Conservation (phyloP, 2,797 vertebrate species). For the Decapterus maruadsi region DNA sequence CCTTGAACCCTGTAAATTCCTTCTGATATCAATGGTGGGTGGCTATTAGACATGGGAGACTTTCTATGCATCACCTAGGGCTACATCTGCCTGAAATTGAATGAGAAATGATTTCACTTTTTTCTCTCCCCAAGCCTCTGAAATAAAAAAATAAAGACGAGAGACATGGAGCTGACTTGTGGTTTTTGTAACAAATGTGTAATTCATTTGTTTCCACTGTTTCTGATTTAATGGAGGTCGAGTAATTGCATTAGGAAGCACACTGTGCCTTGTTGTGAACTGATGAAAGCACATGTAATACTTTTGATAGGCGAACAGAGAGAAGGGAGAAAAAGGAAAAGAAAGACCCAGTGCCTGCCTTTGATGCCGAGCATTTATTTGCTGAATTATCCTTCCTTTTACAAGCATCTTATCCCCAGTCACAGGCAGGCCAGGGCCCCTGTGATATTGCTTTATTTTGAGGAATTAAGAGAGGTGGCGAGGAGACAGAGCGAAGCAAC, state of each 20-base stretch:
- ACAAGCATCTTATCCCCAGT: slow-evolving; percentile 84
- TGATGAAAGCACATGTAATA: slow-evolving; percentile 87
- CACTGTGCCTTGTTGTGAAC: slow-evolving; percentile 84
- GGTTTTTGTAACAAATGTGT: slow-evolving; percentile 83
- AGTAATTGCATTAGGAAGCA: slow-evolving; percentile 86
- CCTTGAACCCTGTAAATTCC: slow-evolving; percentile 86
- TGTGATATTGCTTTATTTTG: slow-evolving; percentile 88
- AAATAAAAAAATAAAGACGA: slow-evolving; percentile 65
- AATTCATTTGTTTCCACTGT: slow-evolving; percentile 85
- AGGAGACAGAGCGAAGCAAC: slow-evolving; percentile 83
- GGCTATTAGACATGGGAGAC: slow-evolving; percentile 87
- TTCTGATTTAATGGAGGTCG: slow-evolving; percentile 84
- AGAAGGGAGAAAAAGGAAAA: slow-evolving; percentile 65
- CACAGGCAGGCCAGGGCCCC: slow-evolving; percentile 80
- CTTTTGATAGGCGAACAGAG: slow-evolving; percentile 82
- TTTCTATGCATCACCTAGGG: slow-evolving; percentile 86
- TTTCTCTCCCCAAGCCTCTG: slow-evolving; percentile 65
- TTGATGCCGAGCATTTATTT: slow-evolving; percentile 85
- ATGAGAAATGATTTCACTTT: slow-evolving; percentile 83
- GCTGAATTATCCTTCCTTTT: slow-evolving; percentile 84
- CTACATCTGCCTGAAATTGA: slow-evolving; percentile 86
- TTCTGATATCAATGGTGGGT: slow-evolving; percentile 87
- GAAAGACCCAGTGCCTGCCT: slow-evolving; percentile 72
- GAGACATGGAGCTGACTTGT: slow-evolving; percentile 79
- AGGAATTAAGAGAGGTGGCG: slow-evolving; percentile 88